A percentile compares a stretch with the other conserved stretches of the same genome.
These are phyloP conservation scores for Agrilus cyanescens DNA, from an alignment of 2,888 invertebrate species.

Conservation along the genomic window DNA sequence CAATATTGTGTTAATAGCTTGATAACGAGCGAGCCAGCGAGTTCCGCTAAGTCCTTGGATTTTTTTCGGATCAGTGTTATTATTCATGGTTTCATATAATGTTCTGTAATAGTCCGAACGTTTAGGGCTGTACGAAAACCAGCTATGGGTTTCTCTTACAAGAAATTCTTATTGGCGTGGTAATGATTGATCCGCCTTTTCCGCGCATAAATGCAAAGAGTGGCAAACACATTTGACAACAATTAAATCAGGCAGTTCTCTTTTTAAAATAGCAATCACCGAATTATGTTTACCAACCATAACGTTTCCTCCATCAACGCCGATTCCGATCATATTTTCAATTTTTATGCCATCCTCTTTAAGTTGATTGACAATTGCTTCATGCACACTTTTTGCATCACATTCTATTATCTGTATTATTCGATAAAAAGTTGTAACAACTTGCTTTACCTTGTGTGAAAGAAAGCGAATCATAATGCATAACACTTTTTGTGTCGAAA, in stretches of 20 bases:
- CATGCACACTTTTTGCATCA: conserved; percentile 14
- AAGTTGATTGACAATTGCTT: conserved; percentile 9
- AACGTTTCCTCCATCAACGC: conserved; percentile 28
- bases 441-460: conserved; percentile 11
- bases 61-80: conserved; percentile 18
- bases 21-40: conserved; percentile 20
- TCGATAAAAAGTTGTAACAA: conserved; percentile 16
- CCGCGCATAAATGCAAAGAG: conserved; percentile 24
- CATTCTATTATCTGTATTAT: conserved; percentile 10
- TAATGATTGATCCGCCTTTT: conserved; percentile 19
- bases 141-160: conserved; percentile 20
- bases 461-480: conserved; percentile 15
- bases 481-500: conserved; percentile 15
- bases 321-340: conserved; percentile 24
- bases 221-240: conserved; percentile 28
- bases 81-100: conserved; percentile 16
- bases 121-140: conserved; percentile 20
- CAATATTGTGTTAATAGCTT: conserved; percentile 20
- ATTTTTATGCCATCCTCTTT: conserved; percentile 15
- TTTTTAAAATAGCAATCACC: conserved; percentile 24
- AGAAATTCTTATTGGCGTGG: conserved; percentile 25
- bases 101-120: conserved; percentile 15
- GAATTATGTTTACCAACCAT: conserved; percentile 29
- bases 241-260: conserved; percentile 19
- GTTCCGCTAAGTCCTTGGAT: conserved; percentile 15